A percentile compares a stretch with the other conserved stretches of the same genome.
Conservation (phyloP, 2,797 vertebrate genomes). For the Bryconaethiops microstoma region DNA sequence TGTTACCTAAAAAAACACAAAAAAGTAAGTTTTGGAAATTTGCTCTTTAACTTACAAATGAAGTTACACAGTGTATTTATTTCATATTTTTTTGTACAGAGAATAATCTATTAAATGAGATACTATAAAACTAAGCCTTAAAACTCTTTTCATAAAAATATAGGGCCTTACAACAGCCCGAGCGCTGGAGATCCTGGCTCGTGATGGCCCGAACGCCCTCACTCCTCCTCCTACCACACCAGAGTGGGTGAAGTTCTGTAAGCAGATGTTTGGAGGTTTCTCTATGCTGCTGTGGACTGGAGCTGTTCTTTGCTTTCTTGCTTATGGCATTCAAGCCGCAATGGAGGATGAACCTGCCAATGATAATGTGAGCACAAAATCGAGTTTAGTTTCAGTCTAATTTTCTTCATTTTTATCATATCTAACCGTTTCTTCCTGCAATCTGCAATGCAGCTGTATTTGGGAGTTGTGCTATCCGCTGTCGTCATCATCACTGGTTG, state of each 20-base stretch:
- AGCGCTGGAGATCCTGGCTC: constrained; percentile 82
- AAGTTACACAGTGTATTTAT: too few relatives aligned
- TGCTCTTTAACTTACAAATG: too few relatives aligned
- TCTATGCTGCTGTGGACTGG: constrained; percentile 87
- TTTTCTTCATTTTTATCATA: not conserved
- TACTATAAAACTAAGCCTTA: too few relatives aligned
- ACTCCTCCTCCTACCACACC: constrained; percentile 87
- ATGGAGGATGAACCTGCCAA: constrained; percentile 78
- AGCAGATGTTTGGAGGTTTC: constrained; percentile 87
- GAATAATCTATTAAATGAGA: not conserved
- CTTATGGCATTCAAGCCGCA: constrained; percentile 76
- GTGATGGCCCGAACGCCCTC: constrained; percentile 85
- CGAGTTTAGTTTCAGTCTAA: not conserved
- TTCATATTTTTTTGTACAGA: not conserved
- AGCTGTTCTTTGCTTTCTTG: constrained; percentile 84
- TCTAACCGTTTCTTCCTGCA: not conserved
- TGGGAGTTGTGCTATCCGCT: constrained; percentile 83
- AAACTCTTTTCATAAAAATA: too few relatives aligned
- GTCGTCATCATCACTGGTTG: constrained; percentile 89
- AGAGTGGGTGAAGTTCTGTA: constrained; percentile 88
- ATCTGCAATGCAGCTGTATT: constrained; percentile 77
- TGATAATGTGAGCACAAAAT: constrained; percentile 78
- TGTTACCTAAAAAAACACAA: too few relatives aligned
- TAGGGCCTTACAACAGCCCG: constrained; percentile 78
- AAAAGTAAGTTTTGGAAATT: too few relatives aligned